Evolutionary conservation across 2,888 invertebrate genomes (phyloP).

Genomic region (Cephus pulcher): DNA sequence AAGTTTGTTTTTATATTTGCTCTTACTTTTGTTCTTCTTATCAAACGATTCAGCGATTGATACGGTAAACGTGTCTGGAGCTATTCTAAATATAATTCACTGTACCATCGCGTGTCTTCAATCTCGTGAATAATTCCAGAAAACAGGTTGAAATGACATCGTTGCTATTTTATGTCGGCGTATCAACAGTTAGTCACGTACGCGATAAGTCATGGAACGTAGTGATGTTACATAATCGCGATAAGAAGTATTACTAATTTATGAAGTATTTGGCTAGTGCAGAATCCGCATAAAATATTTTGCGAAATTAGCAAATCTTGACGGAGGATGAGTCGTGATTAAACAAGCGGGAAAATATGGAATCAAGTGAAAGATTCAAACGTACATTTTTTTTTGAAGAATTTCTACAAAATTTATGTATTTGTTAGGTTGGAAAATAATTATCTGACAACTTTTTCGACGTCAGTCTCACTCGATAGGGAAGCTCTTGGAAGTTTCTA

Average conservation of each 20-base stretch:
- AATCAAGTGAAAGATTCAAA: not conserved
- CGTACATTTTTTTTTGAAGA: not conserved
- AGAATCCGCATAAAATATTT: not conserved
- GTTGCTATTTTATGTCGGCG: not conserved
- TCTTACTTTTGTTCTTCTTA: not conserved
- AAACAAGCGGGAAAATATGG: not conserved
- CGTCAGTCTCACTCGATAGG: too few relatives aligned
- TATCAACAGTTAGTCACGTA: not conserved
- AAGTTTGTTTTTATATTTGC: not conserved
- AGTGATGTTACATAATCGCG: conserved; percentile 6
- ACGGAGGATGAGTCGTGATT: not conserved
- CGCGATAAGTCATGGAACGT: not conserved
- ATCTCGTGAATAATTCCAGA: not conserved
- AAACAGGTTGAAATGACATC: not conserved
- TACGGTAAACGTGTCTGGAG: not conserved
- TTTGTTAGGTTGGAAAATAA: too few relatives aligned
- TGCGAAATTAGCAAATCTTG: not conserved
- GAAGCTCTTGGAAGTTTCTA: too few relatives aligned
- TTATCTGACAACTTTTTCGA: too few relatives aligned
- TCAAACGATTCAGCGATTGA: not conserved
- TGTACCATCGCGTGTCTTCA: not conserved
- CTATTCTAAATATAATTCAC: not conserved
- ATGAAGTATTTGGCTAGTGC: conserved; percentile 17
- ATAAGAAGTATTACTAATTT: conserved; percentile 21
- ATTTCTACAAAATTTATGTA: too few relatives aligned